These are phyloP conservation scores for Triplophysa rosa DNA, from an alignment of 2,113 vertebrate genomes.

Conservation along the genomic window DNA sequence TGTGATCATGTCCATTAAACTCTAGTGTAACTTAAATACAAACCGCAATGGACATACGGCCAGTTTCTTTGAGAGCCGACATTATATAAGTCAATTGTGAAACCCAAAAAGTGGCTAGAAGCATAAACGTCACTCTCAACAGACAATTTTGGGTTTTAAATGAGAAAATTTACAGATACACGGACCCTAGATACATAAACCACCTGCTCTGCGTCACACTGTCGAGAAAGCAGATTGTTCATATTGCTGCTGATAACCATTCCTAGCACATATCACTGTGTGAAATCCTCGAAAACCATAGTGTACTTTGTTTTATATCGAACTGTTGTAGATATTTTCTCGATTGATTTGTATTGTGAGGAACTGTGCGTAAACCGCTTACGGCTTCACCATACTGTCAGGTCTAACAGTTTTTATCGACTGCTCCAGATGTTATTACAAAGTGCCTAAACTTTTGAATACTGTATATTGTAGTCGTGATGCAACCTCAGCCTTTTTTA, in stretches of 20 bases:
- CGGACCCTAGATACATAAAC: background rate
- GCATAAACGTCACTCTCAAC: background rate
- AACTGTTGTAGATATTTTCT: constrained; percentile 74
- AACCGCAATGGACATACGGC: constrained; percentile 7
- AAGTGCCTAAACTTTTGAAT: constrained; percentile 93
- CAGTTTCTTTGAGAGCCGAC: constrained; percentile 19
- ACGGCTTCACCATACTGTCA: constrained; percentile 79
- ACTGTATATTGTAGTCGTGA: constrained; percentile 73
- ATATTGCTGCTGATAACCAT: constrained; percentile 53
- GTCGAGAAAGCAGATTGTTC: constrained; percentile 32
- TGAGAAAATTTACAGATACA: background rate
- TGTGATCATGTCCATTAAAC: constrained; percentile 20
- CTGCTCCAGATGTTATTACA: constrained; percentile 82
- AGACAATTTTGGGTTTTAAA: constrained; percentile 1
- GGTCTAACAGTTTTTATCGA: constrained; percentile 78
- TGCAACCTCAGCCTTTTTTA: constrained; percentile 76
- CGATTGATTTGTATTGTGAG: constrained; percentile 77
- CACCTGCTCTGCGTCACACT: constrained; percentile 41
- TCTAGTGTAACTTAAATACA: constrained; percentile 7
- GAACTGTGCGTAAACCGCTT: constrained; percentile 61
- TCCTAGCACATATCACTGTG: constrained; percentile 63
- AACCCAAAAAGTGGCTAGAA: constrained; percentile 23
- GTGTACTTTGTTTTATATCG: constrained; percentile 74
- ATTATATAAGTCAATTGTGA: background rate
- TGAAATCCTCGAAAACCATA: constrained; percentile 57